Conservation (phyloP, 2,888 invertebrate species). For the Eutolmus rufibarbis region DNA sequence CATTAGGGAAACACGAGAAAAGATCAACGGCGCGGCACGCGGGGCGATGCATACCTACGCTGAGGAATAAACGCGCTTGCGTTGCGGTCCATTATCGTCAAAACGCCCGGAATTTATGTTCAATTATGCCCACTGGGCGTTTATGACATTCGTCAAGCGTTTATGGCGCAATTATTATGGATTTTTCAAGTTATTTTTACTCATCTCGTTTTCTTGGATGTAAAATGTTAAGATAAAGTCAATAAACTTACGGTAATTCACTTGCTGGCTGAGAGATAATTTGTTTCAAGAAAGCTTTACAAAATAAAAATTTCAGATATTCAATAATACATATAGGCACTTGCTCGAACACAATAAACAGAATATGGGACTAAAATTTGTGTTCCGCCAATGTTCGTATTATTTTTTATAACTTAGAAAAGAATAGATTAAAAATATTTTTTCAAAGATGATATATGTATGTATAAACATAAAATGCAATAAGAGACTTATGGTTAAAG, state of each 20-base stretch:
- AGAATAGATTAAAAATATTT: too few relatives aligned
- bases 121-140: conserved; percentile 39
- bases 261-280: not conserved
- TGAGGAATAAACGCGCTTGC: not conserved
- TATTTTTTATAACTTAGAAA: not conserved
- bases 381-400: not conserved
- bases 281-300: not conserved
- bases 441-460: too few relatives aligned
- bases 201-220: not conserved
- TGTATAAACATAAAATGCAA: too few relatives aligned
- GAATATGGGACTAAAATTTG: not conserved
- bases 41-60: not conserved
- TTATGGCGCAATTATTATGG: conserved; percentile 24
- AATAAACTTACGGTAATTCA: not conserved
- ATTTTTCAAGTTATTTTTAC: conserved; percentile 27
- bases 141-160: conserved; percentile 37
- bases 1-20: not conserved
- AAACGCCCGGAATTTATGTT: conserved; percentile 34
- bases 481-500: too few relatives aligned
- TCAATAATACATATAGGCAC: not conserved
- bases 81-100: conserved; percentile 12
- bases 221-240: not conserved
- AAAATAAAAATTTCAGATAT: not conserved
- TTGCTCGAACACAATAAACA: not conserved
- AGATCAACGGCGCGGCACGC: not conserved